These are phyloP conservation scores for Stomatorhinus ivindoensis DNA, from an alignment of 2,113 vertebrate species.

Conservation along the genomic window DNA sequence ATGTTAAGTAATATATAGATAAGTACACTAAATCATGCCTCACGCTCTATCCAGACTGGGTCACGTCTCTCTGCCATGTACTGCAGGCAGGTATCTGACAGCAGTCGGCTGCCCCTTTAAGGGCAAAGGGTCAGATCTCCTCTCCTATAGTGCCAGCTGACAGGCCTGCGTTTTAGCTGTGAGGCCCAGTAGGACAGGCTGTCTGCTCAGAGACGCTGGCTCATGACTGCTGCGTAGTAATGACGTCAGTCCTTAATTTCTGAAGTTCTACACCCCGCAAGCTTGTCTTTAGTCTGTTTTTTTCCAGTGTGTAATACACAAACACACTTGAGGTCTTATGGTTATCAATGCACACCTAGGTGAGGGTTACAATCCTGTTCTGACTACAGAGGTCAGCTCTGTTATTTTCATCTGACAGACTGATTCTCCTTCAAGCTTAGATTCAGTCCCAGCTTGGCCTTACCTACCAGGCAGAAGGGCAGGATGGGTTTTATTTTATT, in stretches of 20 bases:
- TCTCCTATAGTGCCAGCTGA: not conserved
- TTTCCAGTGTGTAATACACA: not conserved
- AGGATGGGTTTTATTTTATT: not conserved
- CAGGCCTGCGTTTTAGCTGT: not conserved
- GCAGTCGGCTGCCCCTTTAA: not conserved
- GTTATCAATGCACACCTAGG: not conserved
- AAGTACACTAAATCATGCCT: not conserved
- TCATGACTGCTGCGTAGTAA: not conserved
- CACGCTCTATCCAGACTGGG: not conserved
- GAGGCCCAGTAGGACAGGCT: not conserved
- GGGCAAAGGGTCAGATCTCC: not conserved
- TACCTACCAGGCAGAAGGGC: not conserved
- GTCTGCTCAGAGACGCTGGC: not conserved
- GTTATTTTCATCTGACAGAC: not conserved
- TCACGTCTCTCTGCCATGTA: not conserved
- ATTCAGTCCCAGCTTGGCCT: not conserved
- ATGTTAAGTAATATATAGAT: not conserved
- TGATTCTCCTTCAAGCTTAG: not conserved
- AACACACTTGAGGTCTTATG: not conserved
- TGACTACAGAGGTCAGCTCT: not conserved
- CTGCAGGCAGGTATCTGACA: not conserved
- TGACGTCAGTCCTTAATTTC: not conserved
- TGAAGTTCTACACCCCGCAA: not conserved
- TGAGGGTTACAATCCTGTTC: not conserved
- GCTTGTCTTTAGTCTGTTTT: not conserved